Conservation (phyloP, 1,140 invertebrate species). For the Ptiloglossa arizonensis region DNA sequence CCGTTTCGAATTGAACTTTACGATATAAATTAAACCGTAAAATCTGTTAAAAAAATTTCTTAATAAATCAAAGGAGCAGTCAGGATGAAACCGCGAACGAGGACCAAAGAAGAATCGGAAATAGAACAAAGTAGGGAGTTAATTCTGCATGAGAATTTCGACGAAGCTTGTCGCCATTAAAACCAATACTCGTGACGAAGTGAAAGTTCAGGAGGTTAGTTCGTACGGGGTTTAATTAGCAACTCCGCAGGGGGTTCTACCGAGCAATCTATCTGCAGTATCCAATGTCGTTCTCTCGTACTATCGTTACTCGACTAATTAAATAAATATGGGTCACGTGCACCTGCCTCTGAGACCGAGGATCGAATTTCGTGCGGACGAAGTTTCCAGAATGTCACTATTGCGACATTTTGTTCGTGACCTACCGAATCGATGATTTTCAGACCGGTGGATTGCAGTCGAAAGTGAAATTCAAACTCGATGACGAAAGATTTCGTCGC, state of each 20-base stretch:
- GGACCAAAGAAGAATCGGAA: neutral
- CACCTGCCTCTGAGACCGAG: slow-evolving; percentile 19
- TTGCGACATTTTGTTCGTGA: neutral
- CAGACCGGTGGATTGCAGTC: no score
- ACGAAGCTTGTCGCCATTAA: slow-evolving; percentile 21
- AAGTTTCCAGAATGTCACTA: neutral
- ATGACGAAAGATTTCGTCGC: no score
- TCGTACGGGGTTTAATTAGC: slow-evolving; percentile 72
- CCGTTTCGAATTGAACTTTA: no score
- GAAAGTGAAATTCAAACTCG: neutral
- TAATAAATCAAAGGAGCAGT: no score
- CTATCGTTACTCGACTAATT: slow-evolving; percentile 66
- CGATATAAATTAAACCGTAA: no score
- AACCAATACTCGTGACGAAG: slow-evolving; percentile 26
- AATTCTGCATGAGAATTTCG: slow-evolving; percentile 5
- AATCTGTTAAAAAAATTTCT: no score
- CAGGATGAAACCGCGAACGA: neutral
- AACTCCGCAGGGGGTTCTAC: slow-evolving; percentile 64
- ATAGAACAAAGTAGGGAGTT: neutral
- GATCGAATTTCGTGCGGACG: neutral
- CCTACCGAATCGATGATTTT: no score
- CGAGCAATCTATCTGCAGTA: slow-evolving; percentile 73
- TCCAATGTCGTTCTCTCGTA: slow-evolving; percentile 51
- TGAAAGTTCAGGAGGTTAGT: slow-evolving; percentile 39
- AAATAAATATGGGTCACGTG: slow-evolving; percentile 68